phyloP scores from a whole-genome alignment of 2,797 vertebrate species.

The Ispidina lecontei region DNA sequence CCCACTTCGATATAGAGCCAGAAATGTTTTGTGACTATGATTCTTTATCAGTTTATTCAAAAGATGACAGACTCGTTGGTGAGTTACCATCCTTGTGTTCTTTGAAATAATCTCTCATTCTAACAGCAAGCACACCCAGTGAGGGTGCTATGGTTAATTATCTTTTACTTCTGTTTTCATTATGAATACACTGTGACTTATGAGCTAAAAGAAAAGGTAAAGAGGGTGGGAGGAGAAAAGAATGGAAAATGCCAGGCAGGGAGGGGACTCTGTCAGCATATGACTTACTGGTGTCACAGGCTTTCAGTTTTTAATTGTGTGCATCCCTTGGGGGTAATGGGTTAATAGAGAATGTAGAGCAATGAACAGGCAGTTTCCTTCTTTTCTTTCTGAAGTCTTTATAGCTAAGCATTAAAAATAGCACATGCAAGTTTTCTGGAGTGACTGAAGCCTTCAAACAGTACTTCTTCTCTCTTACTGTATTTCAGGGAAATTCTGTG shows the following conservation, averaged over 20 bases:
- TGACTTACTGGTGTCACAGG: background rate
- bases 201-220: background rate
- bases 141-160: background rate
- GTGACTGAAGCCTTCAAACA: background rate
- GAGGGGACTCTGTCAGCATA: background rate
- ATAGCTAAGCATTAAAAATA: background rate
- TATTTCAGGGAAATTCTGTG: constrained; percentile 84
- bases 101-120: background rate
- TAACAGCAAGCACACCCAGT: background rate
- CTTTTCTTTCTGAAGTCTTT: background rate
- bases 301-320: background rate
- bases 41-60: constrained; percentile 70
- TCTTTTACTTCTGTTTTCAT: background rate
- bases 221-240: background rate
- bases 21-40: constrained; percentile 76
- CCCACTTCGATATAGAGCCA: constrained; percentile 80
- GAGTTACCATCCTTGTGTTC: constrained; percentile 39
- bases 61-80: constrained; percentile 78
- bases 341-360: background rate
- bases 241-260: background rate
- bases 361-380: background rate
- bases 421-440: background rate
- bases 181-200: background rate
- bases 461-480: background rate
- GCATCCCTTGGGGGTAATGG: background rate